Evolutionary conservation across 2,888 invertebrate species (phyloP).

Genomic region (Pheosia tremula): DNA sequence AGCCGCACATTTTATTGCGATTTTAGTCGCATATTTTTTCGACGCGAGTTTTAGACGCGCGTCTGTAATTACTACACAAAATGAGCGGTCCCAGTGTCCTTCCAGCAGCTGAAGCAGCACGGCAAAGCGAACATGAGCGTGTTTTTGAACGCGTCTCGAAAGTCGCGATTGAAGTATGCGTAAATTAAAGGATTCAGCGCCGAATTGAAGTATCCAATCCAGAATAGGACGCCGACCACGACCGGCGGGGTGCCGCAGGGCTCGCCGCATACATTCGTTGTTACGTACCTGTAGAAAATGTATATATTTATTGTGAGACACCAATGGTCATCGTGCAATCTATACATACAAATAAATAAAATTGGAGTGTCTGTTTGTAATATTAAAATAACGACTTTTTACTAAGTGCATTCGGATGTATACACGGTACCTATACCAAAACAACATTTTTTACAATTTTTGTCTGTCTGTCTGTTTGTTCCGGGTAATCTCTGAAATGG

Average conservation of each 20-base stretch:
- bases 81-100: constrained; percentile 85
- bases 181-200: constrained; percentile 94
- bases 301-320: no score
- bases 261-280: constrained; percentile 92
- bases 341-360: no score
- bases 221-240: constrained; percentile 95
- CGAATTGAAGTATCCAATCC: constrained; percentile 94
- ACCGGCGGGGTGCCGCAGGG: constrained; percentile 93
- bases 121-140: constrained; percentile 94
- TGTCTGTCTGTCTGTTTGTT: no score
- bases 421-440: no score
- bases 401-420: no score
- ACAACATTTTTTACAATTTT: no score
- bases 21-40: neutral
- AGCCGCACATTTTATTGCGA: no score
- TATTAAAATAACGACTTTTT: no score
- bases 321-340: no score
- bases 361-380: no score
- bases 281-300: constrained; percentile 88
- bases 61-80: constrained; percentile 76
- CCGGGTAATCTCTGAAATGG: no score
- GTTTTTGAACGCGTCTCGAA: constrained; percentile 97
- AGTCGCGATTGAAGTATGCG: constrained; percentile 86
- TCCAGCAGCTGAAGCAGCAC: constrained; percentile 91
- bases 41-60: constrained; percentile 42